phyloP scores from a whole-genome alignment of 2,888 invertebrate species.

The Tenthredo livida region DNA sequence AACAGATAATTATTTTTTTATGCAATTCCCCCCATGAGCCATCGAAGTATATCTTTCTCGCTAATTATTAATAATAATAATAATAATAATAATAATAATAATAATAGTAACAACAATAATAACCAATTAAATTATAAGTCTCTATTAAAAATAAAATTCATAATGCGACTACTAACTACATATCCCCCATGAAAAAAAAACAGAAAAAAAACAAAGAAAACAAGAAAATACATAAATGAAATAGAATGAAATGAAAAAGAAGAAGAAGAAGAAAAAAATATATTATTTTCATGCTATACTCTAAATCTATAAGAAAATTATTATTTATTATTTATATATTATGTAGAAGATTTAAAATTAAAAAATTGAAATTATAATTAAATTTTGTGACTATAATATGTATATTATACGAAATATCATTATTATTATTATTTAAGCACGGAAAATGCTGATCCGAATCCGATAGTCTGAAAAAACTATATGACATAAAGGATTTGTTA shows the following conservation, averaged over 20 bases:
- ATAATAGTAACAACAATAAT: conserved; percentile 31
- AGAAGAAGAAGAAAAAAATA: neutral
- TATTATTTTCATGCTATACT: conserved; percentile 28
- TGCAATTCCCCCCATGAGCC: conserved; percentile 32
- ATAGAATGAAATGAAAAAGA: neutral
- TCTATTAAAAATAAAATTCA: neutral
- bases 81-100: conserved; percentile 33
- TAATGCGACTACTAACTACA: conserved; percentile 46
- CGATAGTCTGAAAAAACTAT: conserved; percentile 8
- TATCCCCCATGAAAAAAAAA: neutral
- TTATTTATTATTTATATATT: conserved; percentile 43
- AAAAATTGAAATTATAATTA: neutral
- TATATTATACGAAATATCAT: neutral
- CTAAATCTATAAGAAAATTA: conserved; percentile 1
- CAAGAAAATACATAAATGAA: neutral
- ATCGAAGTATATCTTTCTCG: conserved; percentile 15
- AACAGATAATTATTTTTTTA: conserved; percentile 49
- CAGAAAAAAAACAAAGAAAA: neutral
- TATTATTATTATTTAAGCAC: conserved; percentile 19
- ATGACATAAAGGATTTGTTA: conserved; percentile 33
- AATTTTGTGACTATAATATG: conserved; percentile 40
- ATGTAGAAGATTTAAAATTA: conserved; percentile 1
- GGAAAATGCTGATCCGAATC: neutral
- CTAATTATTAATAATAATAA: conserved; percentile 39
- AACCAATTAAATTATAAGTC: conserved; percentile 33